A percentile compares a stretch with the other conserved stretches of the same genome.
Evolutionary conservation across 2,797 vertebrate species (phyloP).

Genomic region (Crenichthys baileyi): DNA sequence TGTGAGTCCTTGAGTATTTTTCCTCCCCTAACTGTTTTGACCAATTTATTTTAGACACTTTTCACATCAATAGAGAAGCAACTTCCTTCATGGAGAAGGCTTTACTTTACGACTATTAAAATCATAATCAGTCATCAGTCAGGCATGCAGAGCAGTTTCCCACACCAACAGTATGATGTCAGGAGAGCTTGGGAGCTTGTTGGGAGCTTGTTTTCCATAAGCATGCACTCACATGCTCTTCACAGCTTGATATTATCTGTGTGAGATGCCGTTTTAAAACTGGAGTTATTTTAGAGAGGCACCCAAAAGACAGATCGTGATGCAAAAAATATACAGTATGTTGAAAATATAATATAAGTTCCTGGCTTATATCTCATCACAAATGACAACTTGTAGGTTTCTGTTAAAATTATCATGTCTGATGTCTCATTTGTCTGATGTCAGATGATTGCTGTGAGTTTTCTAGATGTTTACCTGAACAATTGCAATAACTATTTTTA

Average conservation of each 20-base stretch:
- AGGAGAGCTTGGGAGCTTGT: background rate
- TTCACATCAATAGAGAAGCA: background rate
- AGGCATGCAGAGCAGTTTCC: background rate
- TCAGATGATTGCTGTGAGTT: background rate
- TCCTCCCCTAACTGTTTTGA: background rate
- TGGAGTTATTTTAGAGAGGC: background rate
- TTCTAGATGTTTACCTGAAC: background rate
- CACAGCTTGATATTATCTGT: background rate
- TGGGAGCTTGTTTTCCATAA: background rate
- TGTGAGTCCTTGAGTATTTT: background rate
- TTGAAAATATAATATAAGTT: background rate
- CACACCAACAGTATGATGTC: background rate
- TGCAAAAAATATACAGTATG: too few relatives aligned
- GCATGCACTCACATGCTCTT: background rate
- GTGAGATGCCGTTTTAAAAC: background rate
- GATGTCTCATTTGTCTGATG: too few relatives aligned
- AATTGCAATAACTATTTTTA: background rate
- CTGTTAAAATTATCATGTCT: background rate
- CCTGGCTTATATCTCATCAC: background rate
- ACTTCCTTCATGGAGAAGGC: background rate
- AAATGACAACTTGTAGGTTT: background rate
- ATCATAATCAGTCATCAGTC: background rate
- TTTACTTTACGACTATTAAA: background rate
- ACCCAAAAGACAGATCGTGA: background rate
- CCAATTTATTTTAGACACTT: background rate